Evolutionary conservation across 2,888 invertebrate species (phyloP), one percentile per base, ranked within the genome.

Genomic region (Brachypalpus laphriformis): DNA sequence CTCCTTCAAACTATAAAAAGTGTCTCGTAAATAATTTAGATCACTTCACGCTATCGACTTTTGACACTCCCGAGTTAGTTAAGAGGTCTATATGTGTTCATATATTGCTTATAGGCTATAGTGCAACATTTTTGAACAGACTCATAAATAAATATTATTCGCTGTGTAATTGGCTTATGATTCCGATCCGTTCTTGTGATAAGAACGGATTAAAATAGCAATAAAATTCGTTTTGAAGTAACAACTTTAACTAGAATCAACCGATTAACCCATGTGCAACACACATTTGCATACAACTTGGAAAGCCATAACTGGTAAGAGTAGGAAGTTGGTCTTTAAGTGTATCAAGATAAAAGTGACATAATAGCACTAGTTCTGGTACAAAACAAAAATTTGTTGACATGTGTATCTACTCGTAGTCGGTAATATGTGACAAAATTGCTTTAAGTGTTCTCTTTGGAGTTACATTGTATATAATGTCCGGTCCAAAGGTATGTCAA

Each of bases 101-200:
- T 7, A 3, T 28, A n/a, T 37, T 11, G 11, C 3, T 37, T 31
- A 31, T 31, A 9, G 9, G 8, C 2, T 1, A 9, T 7, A 2
- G 9, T 9, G 8, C 7, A 37, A 20, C 2, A 20, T 22, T n/a
- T 22, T 18, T 6, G 4, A 37, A 18, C 22, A 63, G 28, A 45
- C n/a, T 4, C 14, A 16, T 20, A 51, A 51, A 51, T 14, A 51
- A 49, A 51, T 37, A 37, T 37, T 51, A 49, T 37, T 9, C 25
- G 37, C 51, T 22, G 37, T 22, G 37, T 51, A 51, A 66, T 66
- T 66, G 66, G 22, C 37, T 66, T 37, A 66, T 66, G 37, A 66
- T 37, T 28, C 5, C 20, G 49, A 66, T 66, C 25, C 16, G 11
- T 4, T 11, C 14, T 2, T 28, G 16, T 54, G 68, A 54, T 68